These are phyloP conservation scores for Otolemur crassicaudatus DNA, from an alignment of 2,797 vertebrate species.

Conservation along the genomic window DNA sequence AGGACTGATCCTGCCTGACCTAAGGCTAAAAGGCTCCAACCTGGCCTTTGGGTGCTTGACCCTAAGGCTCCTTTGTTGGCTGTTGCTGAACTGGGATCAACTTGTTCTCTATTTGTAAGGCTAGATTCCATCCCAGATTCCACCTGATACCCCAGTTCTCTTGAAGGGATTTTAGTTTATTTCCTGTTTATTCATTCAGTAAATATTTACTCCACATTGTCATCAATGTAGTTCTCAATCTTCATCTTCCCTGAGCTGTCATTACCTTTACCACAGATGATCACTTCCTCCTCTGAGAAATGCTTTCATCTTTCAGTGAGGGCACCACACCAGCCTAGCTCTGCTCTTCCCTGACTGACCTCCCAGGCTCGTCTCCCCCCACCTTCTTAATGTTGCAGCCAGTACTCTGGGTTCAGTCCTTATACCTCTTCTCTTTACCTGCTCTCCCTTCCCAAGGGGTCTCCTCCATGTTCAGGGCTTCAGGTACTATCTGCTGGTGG, in stretches of 20 bases:
- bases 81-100: neutral
- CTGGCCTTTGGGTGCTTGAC: neutral
- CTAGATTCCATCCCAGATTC: neutral
- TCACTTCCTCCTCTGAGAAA: neutral
- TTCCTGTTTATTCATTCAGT: neutral
- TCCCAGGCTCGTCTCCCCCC: neutral
- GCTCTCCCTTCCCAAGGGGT: neutral
- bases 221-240: neutral
- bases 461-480: neutral
- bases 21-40: neutral
- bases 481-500: neutral
- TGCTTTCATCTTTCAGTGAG: neutral
- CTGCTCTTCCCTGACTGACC: neutral
- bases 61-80: neutral
- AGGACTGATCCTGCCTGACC: neutral
- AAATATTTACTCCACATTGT: neutral
- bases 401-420: neutral
- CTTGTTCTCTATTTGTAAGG: neutral
- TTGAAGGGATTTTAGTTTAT: neutral
- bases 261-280: neutral
- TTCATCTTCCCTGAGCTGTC: neutral
- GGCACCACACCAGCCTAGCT: neutral
- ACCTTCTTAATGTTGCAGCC: neutral
- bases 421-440: neutral
- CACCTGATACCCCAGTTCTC: neutral